These are phyloP conservation scores for Cecidostiba fungosa DNA, from an alignment of 2,888 invertebrate species.

Conservation along the genomic window DNA sequence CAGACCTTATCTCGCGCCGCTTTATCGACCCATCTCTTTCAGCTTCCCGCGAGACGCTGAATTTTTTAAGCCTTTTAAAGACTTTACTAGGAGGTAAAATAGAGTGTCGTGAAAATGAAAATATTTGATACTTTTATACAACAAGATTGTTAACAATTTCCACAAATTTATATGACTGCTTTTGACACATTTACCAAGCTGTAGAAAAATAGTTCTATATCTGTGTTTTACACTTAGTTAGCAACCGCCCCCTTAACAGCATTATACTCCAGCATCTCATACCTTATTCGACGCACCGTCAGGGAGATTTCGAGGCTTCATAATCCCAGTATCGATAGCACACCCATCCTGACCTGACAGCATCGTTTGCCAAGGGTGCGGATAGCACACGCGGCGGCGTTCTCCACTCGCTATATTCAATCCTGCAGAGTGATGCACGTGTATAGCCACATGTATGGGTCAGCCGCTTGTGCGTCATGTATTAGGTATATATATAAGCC, in stretches of 20 bases:
- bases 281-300: not conserved
- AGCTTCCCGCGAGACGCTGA: not conserved
- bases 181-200: too few relatives aligned
- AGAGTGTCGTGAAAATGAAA: not conserved
- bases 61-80: not conserved
- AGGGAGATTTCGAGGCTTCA: not conserved
- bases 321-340: not conserved
- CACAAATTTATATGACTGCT: too few relatives aligned
- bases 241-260: not conserved
- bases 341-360: not conserved
- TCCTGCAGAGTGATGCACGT: not conserved
- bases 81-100: not conserved
- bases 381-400: too few relatives aligned
- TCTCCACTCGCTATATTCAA: not conserved
- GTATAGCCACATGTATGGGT: not conserved
- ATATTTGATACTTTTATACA: not conserved
- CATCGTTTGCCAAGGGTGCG: not conserved
- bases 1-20: not conserved
- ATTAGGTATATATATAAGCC: not conserved
- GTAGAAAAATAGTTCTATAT: too few relatives aligned
- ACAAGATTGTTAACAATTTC: too few relatives aligned
- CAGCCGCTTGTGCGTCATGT: conserved; percentile 5
- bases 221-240: too few relatives aligned
- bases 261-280: not conserved
- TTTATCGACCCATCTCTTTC: conserved; percentile 49